Conservation (phyloP, 2,113 vertebrate genomes). For the Excalfactoria chinensis region DNA sequence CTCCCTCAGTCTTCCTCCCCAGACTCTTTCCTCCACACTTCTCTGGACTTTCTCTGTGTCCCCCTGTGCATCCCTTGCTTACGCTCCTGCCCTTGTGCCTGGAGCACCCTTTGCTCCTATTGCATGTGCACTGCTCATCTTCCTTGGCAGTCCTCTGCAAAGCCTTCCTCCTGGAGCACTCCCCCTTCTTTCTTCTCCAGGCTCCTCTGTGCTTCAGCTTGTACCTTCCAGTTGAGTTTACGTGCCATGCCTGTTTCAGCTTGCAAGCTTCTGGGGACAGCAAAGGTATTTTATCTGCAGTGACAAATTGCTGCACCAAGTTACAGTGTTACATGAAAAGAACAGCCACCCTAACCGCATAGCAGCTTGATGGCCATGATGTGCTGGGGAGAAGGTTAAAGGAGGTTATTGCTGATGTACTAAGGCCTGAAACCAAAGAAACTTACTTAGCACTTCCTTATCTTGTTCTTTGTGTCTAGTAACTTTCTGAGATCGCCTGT, state of each 20-base stretch:
- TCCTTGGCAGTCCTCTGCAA: not conserved
- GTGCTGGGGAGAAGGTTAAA: not conserved
- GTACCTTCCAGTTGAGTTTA: constrained; percentile 12
- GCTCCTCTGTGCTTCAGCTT: not conserved
- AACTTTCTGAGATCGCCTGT: not conserved
- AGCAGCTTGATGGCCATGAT: not conserved
- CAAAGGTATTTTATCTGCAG: constrained; percentile 32
- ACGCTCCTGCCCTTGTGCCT: not conserved
- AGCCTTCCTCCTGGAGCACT: not conserved
- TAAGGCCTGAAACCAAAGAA: constrained; percentile 2
- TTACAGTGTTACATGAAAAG: not conserved
- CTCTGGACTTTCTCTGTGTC: not conserved
- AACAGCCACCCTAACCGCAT: not conserved
- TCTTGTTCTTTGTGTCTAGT: not conserved
- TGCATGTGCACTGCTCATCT: not conserved
- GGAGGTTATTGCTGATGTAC: not conserved
- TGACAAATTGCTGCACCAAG: not conserved
- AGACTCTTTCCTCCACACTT: not conserved
- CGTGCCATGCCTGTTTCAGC: constrained; percentile 14
- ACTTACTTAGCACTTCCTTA: not conserved
- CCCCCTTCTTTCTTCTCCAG: not conserved
- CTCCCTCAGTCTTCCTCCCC: not conserved
- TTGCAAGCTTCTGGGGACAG: not conserved
- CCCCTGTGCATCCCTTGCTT: not conserved
- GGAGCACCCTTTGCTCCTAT: not conserved